Evolutionary conservation across 2,888 invertebrate genomes (phyloP), one percentile per base, ranked within the genome.

Genomic region (Papilio gigon): DNA sequence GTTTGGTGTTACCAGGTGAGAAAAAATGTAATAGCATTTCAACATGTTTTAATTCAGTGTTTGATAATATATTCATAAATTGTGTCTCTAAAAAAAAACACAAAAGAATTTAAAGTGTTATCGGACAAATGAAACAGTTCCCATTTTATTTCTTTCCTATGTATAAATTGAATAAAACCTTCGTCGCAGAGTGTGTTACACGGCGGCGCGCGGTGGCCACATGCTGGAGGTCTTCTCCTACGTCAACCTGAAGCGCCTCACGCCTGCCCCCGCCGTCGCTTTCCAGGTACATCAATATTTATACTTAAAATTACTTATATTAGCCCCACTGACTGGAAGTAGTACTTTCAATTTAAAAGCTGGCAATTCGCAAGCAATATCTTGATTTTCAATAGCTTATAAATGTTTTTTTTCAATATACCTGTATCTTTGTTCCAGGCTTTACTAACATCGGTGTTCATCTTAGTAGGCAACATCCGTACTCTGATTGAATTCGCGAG

Each of bases 401-500:
- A 8, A 35, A 35, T 35, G 11, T 35, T 5, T 35, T 35, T 35
- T 35, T 8, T 42, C 9, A 14, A 12, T 3, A 59, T 40, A 40
- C 40, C 11, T 12, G 12, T 47, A 68, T 67, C 73, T 74, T 79
- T 74, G 62, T 90, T 92, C 62, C 91, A 95, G 94, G 95, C 95
- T 12, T 30, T 95, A 25, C 88, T 97, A n/a, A 93, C 96, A 0
- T 87, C 95, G 44, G 75, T 95, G 56, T 96, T 96, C 84, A 95
- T 97, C 62, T 78, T 95, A 58, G 92, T 94, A 30, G 96, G 96
- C 67, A 94, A 96, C 84, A 96, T 97, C 69, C 92, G 93, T 61
- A 93, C 94, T 1, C 90, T 97, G 14, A 97, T 97, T 74, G 96
- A 97, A 77, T 96, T 97, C 82, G 96, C 96, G 53, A 97, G 96